Evolutionary conservation across 2,888 invertebrate genomes (phyloP), one percentile per base, ranked within the genome.

Genomic region (Ochlodes sylvanus): DNA sequence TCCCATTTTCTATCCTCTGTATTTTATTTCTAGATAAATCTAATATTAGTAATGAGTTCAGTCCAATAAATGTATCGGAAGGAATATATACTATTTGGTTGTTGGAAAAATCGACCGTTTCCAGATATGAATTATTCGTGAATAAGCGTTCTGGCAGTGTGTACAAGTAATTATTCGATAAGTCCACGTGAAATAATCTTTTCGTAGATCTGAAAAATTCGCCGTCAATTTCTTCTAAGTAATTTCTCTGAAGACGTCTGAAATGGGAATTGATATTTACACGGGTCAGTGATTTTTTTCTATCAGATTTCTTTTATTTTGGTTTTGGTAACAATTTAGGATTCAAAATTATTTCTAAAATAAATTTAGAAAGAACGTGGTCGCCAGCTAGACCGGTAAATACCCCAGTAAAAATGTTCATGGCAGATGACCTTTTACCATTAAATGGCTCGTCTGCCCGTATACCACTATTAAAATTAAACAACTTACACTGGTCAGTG

Each of bases 11-110:
- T 56, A 97, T 87, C 15, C 85, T 88, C 62, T 94, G 93, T 72
- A 97, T 89, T 77, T 93, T 92, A 84, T 97, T 97, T 69, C 94
- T 94, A 4, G 95, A 95, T 19, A 97, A 85, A 86, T 97, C 97
- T 69, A 97, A 86, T 78, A 96, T 95, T 76, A 95, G 94, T 17
- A 97, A 83, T 2, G 94, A 91, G 9, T 87, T 84, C 32, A 96
- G 87, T 5, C 94, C 94, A 0, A 91, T 79, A 68, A 97, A 95
- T 27, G 95, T 82, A 21, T 91, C 92, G 27, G 94, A 93, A 0
- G 95, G 95, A 57, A 96, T 85, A 21, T 93, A 91, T 62, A 88
- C 86, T 15, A 97, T 82, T 70, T 92, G 90, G 79, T 97, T 97
- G 75, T 95, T 94, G 0, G 96, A 96, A 57, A 97, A 85, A 75